Conservation (phyloP, 1,140 invertebrate species). For the Drosophila ogumai region DNA sequence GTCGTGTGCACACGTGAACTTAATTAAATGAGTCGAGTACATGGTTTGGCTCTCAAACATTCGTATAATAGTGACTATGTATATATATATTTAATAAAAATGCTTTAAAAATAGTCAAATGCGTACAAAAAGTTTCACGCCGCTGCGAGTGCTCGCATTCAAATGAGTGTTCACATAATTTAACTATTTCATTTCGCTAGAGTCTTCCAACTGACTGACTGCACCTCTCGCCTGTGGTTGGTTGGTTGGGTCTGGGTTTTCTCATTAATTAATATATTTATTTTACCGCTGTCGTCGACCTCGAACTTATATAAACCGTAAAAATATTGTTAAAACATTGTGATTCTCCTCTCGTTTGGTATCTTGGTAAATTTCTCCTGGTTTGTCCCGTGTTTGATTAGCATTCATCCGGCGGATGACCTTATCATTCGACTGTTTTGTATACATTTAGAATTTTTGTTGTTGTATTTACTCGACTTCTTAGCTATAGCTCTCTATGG, state of each 20-base stretch:
- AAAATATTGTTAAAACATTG: slow-evolving; percentile 80
- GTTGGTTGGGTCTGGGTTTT: slow-evolving; percentile 30
- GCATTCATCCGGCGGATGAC: slow-evolving; percentile 52
- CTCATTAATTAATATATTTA: slow-evolving; percentile 44
- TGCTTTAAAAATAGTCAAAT: slow-evolving; percentile 83
- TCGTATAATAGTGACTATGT: slow-evolving; percentile 63
- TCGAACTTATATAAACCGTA: slow-evolving; percentile 76
- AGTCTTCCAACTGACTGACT: slow-evolving; percentile 57
- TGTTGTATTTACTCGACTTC: slow-evolving; percentile 57
- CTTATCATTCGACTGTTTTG: slow-evolving; percentile 69
- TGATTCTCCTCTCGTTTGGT: slow-evolving; percentile 43
- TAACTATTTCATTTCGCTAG: slow-evolving; percentile 81
- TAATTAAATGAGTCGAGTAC: slow-evolving; percentile 67
- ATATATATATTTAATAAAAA: slow-evolving; percentile 67
- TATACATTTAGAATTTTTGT: slow-evolving; percentile 64
- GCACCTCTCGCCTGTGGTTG: slow-evolving; percentile 19
- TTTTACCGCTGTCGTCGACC: slow-evolving; percentile 33
- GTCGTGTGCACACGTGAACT: slow-evolving; percentile 51
- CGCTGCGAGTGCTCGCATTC: slow-evolving; percentile 47
- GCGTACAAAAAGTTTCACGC: slow-evolving; percentile 78
- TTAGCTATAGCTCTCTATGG: slow-evolving; percentile 44
- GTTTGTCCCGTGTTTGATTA: slow-evolving; percentile 71
- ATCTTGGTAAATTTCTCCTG: slow-evolving; percentile 46
- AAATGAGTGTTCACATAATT: slow-evolving; percentile 69
- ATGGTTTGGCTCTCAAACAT: slow-evolving; percentile 54